These are phyloP conservation scores for Psilopogon haemacephalus DNA, from an alignment of 2,113 vertebrate genomes.

Conservation along the genomic window DNA sequence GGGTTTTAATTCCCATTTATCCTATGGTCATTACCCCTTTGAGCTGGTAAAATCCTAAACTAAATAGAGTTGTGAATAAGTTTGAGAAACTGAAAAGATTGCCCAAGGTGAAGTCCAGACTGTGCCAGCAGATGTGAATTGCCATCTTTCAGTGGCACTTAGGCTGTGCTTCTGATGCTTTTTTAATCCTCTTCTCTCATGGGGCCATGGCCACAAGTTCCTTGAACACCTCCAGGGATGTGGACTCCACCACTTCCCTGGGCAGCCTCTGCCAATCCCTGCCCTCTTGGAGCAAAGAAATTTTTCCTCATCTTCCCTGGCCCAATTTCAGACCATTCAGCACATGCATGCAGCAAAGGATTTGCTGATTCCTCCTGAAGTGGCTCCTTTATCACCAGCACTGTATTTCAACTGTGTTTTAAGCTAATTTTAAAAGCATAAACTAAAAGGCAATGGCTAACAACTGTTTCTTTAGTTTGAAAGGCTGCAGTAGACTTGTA, in stretches of 20 bases:
- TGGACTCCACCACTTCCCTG: too few relatives aligned
- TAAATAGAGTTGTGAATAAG: not conserved
- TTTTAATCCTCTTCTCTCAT: not conserved
- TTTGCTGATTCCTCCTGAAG: not conserved
- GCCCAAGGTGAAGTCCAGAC: not conserved
- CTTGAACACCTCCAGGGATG: too few relatives aligned
- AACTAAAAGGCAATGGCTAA: not conserved
- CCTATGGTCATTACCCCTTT: not conserved
- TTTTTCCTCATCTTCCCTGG: too few relatives aligned
- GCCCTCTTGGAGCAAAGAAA: too few relatives aligned
- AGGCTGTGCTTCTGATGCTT: not conserved
- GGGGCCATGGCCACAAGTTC: too few relatives aligned
- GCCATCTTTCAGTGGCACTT: not conserved
- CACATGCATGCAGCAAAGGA: not conserved
- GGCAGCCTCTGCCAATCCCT: too few relatives aligned
- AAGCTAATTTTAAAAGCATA: not conserved
- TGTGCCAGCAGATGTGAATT: not conserved
- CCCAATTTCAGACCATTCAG: too few relatives aligned
- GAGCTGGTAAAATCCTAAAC: not conserved
- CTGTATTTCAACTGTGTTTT: not conserved
- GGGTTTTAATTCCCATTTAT: not conserved
- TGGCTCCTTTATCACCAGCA: not conserved
- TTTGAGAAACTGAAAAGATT: not conserved
- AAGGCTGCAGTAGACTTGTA: not conserved
- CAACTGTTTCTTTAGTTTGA: conserved; percentile 9